Evolutionary conservation across 2,113 vertebrate species (phyloP), one percentile per base, ranked within the genome.

Genomic region (Martes martes): DNA sequence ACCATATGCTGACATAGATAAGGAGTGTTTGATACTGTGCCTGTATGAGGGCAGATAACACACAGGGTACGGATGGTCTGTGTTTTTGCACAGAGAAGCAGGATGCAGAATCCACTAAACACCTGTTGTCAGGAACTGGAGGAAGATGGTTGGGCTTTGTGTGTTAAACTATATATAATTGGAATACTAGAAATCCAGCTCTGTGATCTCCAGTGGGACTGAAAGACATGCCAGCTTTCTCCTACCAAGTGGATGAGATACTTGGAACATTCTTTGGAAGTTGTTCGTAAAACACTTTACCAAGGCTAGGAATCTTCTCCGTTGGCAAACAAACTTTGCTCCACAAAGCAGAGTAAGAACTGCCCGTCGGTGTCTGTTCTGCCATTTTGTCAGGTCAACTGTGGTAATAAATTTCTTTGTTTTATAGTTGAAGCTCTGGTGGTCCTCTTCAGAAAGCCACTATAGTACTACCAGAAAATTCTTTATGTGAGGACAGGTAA

Each of bases 331-430:
- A 73, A 13, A 9, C 21, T 82, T 78, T 47, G n/a, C 15, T 95
- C 21, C 24, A 39, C 19, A 90, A 59, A 85, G 1, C 23, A 84
- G 52, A 21, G 9, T 21, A 57, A 94, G 15, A 81, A 36, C 11
- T 3, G 28, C 2, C 0, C 19, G 26, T 19, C 9, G 6, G 11
- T 89, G 2, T 6, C 13, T 42, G 2, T 33, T 26, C 13, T 13
- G 65, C 26, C 21, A 33, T 63, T 42, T 19, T 18, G 0, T 15
- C 36, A 2, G 52, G 9, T 10, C 24, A 88, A 11, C 14, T 74
- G 11, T 88, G 11, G 2, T n/a, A 7, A 84, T 16, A 6, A 0
- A n/a, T 74, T 18, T 57, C 21, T 82, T 78, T 71, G 23, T 92
- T 88, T 81, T 59, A 57, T 18, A 21, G 1, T 3, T 65, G 47